A percentile compares a stretch with the other conserved stretches of the same genome.
Conservation (phyloP, 2,797 vertebrate species). For the Helarctos malayanus region DNA sequence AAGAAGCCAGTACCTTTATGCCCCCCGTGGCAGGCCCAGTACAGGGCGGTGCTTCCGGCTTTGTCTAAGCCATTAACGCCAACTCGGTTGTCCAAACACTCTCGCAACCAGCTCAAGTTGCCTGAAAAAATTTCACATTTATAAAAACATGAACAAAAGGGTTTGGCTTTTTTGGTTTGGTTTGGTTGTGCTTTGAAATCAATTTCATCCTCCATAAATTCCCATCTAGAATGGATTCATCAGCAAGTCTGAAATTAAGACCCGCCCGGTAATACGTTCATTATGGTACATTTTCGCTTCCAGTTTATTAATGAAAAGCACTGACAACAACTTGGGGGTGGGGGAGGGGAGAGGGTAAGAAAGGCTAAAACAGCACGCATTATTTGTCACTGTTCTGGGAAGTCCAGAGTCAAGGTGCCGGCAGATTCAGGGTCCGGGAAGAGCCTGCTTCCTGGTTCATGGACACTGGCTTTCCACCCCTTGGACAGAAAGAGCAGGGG, state of each 20-base stretch:
- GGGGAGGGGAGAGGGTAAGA: neutral
- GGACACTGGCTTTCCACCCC: neutral
- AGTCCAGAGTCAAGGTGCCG: neutral
- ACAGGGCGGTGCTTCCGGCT: conserved; percentile 98
- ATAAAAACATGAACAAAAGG: conserved; percentile 43
- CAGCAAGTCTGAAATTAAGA: conserved; percentile 60
- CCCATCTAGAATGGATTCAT: conserved; percentile 58
- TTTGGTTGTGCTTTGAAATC: conserved; percentile 56
- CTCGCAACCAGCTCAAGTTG: conserved; percentile 98
- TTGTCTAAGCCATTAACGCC: conserved; percentile 98
- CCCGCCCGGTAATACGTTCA: conserved; percentile 5
- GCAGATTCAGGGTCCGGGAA: neutral
- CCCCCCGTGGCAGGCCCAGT: conserved; percentile 98
- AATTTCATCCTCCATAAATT: conserved; percentile 30
- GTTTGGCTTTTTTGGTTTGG: conserved; percentile 22
- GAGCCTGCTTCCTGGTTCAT: neutral
- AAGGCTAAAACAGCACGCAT: neutral
- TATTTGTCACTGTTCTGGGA: neutral
- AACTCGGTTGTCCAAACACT: conserved; percentile 98
- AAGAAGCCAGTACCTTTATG: conserved; percentile 93
- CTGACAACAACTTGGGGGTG: conserved; percentile 51
- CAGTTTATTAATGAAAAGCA: conserved; percentile 59
- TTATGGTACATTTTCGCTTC: conserved; percentile 13
- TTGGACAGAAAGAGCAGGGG: neutral
- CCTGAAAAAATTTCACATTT: conserved; percentile 89